These are phyloP conservation scores for Poeciliopsis occidentalis DNA, from an alignment of 2,113 vertebrate species.

Conservation along the genomic window DNA sequence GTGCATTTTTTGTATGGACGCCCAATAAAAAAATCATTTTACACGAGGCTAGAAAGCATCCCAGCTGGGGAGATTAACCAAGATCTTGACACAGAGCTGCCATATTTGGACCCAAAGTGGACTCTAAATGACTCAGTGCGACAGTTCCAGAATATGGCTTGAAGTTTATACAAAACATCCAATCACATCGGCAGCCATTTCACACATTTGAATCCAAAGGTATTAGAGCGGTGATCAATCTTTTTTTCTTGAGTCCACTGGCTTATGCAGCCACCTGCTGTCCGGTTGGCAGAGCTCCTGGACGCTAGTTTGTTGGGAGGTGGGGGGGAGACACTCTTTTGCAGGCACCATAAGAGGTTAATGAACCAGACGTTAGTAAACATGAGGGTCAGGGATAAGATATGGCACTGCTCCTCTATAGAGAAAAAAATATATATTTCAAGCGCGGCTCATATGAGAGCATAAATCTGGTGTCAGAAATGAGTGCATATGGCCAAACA, in stretches of 20 bases:
- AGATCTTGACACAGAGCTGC: slow-evolving; percentile 67
- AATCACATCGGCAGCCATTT: slow-evolving; percentile 60
- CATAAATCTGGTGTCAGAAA: slow-evolving; percentile 55
- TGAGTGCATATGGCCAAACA: slow-evolving; percentile 64
- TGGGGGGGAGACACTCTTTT: slow-evolving; percentile 35
- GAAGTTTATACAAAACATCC: slow-evolving; percentile 61
- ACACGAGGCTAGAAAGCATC: background rate
- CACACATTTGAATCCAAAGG: slow-evolving; percentile 59
- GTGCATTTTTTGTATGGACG: too few relatives aligned
- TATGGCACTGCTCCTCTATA: slow-evolving; percentile 42
- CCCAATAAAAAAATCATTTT: background rate
- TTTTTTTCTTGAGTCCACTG: slow-evolving; percentile 61
- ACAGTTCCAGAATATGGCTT: slow-evolving; percentile 49
- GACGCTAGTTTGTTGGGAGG: slow-evolving; percentile 37
- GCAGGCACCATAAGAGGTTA: slow-evolving; percentile 67
- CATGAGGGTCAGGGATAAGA: slow-evolving; percentile 65
- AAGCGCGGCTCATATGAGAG: slow-evolving; percentile 27
- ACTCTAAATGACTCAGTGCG: slow-evolving; percentile 59
- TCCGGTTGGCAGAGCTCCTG: slow-evolving; percentile 67
- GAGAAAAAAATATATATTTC: slow-evolving; percentile 27
- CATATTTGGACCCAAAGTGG: slow-evolving; percentile 33
- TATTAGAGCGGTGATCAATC: slow-evolving; percentile 68
- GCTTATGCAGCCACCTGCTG: slow-evolving; percentile 69
- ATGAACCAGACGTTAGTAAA: slow-evolving; percentile 79
- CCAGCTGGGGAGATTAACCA: slow-evolving; percentile 35